Percentiles rank a stretch among this genome's conserved stretches.
These are phyloP conservation scores for Campylomormyrus tamandua DNA, from an alignment of 2,113 vertebrate species.

Conservation along the genomic window DNA sequence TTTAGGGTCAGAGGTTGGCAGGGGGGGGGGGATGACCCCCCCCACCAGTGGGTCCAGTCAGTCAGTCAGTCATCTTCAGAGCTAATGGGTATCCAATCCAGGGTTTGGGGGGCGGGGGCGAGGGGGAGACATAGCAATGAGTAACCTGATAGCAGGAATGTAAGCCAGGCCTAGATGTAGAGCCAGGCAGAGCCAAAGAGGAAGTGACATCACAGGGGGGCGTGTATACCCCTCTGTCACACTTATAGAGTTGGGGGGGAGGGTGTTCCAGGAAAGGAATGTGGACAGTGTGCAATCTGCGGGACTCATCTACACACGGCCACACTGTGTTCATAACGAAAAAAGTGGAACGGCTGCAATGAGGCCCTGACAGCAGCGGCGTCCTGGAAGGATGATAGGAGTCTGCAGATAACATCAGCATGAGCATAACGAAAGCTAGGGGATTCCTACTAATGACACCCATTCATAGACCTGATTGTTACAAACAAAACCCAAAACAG, in stretches of 20 bases:
- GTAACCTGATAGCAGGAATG: background rate
- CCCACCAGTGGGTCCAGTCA: background rate
- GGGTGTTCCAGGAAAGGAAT: background rate
- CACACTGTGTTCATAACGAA: background rate
- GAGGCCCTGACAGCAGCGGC: background rate
- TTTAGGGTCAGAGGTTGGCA: constrained; percentile 57
- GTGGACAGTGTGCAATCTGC: background rate
- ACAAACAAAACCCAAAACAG: background rate
- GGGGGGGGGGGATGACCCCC: constrained; percentile 42
- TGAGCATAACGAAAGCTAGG: background rate
- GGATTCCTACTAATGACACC: background rate
- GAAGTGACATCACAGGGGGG: constrained; percentile 19
- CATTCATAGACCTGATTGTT: background rate
- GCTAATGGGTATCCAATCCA: background rate
- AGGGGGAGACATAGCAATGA: background rate
- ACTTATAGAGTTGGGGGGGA: background rate
- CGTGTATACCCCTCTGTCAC: background rate
- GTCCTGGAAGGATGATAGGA: background rate
- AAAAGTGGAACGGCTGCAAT: background rate
- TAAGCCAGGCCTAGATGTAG: background rate
- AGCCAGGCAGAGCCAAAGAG: background rate
- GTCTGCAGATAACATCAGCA: background rate
- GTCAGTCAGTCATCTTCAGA: background rate
- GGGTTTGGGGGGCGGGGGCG: background rate
- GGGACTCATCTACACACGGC: background rate